Evolutionary conservation across 2,888 invertebrate species (phyloP), one percentile per base, ranked within the genome.

Genomic region (Matsumyia berberina): DNA sequence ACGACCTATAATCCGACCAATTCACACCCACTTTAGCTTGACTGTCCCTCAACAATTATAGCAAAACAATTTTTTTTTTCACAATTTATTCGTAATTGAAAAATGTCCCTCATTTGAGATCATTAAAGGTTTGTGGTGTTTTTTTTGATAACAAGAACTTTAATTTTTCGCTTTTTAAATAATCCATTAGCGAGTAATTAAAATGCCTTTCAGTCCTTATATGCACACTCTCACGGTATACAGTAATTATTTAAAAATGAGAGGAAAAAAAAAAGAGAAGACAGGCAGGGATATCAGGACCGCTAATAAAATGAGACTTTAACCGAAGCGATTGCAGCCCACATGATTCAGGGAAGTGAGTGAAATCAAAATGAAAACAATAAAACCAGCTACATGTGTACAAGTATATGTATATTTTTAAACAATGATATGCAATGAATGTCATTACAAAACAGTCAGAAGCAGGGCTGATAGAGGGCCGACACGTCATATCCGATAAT

Each of bases 171-270:
- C 9, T 35, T 64, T 58, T 35, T 51, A 77, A 82, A 82, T 83
- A 62, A 73, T 78, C 82, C 82, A 77, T 83, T 83, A 73, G 73
- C 49, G 72, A 67, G 66, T 73, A 78, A 78, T 78, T 83, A 73
- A 72, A 83, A 73, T 78, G 55, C 72, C 37, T 78, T 77, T 78
- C 49, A 31, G 37, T 7, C 33, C 46, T 9, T 44, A 9, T 51
- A 35, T 8, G 24, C 64, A 66, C 31, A 55, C 12, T 35, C 42
- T 0, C 31, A 29, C 29, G 8, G 6, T 31, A 1, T 1, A 17
- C 9, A 33, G 73, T 74, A 80, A 67, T 80, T 73, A 73, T 73
- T 80, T 70, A 60, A 67, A 72, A 51, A 76, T 29, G 39, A 33
- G 35, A 58, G 42, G 46, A 31, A 15, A 55, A 35, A 64, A 37